Evolutionary conservation across 2,888 invertebrate species (phyloP).

Genomic region (Tenodera sinensis): DNA sequence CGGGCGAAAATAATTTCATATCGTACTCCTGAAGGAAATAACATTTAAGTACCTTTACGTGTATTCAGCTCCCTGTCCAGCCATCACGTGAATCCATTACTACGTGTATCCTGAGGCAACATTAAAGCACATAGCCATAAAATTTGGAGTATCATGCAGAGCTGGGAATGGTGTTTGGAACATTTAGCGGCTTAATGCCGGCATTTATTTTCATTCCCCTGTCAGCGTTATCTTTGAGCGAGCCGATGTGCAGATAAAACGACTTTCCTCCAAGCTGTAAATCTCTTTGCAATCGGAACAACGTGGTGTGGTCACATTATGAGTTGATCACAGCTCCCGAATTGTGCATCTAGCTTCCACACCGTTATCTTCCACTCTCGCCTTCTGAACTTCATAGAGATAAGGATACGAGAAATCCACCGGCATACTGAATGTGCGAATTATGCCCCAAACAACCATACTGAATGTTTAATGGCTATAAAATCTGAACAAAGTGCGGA

Average conservation of each 20-base stretch:
- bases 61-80: background rate
- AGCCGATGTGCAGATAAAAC: background rate
- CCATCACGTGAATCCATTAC: background rate
- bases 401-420: background rate
- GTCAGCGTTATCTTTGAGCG: background rate
- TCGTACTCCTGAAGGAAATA: background rate
- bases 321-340: background rate
- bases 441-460: too few relatives aligned
- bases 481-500: too few relatives aligned
- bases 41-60: background rate
- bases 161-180: background rate
- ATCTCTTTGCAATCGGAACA: background rate
- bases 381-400: background rate
- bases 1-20: background rate
- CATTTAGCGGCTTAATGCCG: background rate
- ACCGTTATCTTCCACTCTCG: background rate
- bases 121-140: background rate
- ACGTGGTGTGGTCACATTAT: background rate
- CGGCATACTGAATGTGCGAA: too few relatives aligned
- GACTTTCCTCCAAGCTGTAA: background rate
- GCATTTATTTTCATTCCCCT: background rate
- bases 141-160: background rate
- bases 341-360: background rate
- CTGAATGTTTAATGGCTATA: too few relatives aligned
- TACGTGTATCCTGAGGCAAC: background rate